Evolutionary conservation across 2,113 vertebrate genomes (phyloP).

Genomic region (Plectropomus leopardus): DNA sequence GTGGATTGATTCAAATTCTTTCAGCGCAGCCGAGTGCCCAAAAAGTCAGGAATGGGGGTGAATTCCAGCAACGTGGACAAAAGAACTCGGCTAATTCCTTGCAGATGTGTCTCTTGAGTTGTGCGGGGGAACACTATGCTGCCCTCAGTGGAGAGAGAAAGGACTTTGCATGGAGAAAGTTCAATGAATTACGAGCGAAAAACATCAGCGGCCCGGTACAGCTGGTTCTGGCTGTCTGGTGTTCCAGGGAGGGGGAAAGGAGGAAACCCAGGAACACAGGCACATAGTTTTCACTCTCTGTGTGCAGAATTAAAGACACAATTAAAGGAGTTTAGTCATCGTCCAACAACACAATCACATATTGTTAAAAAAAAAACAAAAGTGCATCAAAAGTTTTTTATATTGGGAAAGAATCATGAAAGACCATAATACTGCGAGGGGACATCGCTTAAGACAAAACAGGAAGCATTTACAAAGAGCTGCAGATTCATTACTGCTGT

Average conservation of each 20-base stretch:
- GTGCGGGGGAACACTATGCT: conserved; percentile 55
- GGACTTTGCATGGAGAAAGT: conserved; percentile 39
- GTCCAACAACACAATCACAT: conserved; percentile 12
- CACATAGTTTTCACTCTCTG: conserved; percentile 67
- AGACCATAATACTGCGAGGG: not conserved
- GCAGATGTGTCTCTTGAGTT: conserved; percentile 79
- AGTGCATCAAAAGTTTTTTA: not conserved
- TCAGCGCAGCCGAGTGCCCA: conserved; percentile 26
- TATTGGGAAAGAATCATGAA: conserved; percentile 13
- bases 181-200: conserved; percentile 68
- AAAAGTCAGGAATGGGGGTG: conserved; percentile 54
- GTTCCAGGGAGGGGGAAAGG: conserved; percentile 40
- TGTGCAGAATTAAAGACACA: conserved; percentile 57
- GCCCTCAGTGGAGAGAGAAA: conserved; percentile 41
- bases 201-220: conserved; percentile 68
- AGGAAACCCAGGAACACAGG: conserved; percentile 46
- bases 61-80: conserved; percentile 82
- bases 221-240: conserved; percentile 70
- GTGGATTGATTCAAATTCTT: conserved; percentile 58
- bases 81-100: conserved; percentile 83
- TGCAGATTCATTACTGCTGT: not conserved
- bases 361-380: not conserved
- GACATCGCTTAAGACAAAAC: conserved; percentile 30
- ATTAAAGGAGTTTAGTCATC: conserved; percentile 35
- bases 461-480: conserved; percentile 38